A percentile compares a stretch with the other conserved stretches of the same genome.
Conservation (phyloP, 2,797 vertebrate species). For the Anguilla obscura region DNA sequence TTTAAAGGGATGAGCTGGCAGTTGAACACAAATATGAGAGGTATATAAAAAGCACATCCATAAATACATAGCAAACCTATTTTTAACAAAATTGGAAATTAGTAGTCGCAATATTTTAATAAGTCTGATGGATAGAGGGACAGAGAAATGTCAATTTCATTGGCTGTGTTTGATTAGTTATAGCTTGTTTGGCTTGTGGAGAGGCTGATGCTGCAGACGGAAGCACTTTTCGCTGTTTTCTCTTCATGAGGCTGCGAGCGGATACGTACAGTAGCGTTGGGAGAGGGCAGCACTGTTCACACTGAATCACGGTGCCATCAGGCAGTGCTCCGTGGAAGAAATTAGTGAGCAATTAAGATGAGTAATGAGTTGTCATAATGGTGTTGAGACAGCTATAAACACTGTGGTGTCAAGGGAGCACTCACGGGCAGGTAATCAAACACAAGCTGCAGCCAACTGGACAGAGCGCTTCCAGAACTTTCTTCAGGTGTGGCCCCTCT, state of each 20-base stretch:
- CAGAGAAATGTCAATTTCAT: neutral
- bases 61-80: neutral
- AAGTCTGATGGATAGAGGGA: neutral
- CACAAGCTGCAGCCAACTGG: slow-evolving; percentile 1
- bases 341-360: slow-evolving; percentile 35
- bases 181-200: slow-evolving; percentile 5
- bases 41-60: neutral
- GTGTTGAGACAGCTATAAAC: slow-evolving; percentile 24
- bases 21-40: neutral
- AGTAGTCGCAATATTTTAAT: neutral
- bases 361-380: slow-evolving; percentile 35
- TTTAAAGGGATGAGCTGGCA: neutral
- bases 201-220: neutral
- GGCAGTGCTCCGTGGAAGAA: slow-evolving; percentile 27
- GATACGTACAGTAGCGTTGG: neutral
- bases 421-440: slow-evolving; percentile 26
- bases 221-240: neutral
- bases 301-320: slow-evolving; percentile 6
- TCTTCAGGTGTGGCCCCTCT: neutral
- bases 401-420: slow-evolving; percentile 24
- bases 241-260: neutral
- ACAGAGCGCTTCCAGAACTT: neutral
- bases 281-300: slow-evolving; percentile 14
- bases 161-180: neutral
- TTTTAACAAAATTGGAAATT: neutral